A percentile compares a stretch with the other conserved stretches of the same genome.
Conservation (phyloP, 23 tunicate species). For the Phallusia fumigata region DNA sequence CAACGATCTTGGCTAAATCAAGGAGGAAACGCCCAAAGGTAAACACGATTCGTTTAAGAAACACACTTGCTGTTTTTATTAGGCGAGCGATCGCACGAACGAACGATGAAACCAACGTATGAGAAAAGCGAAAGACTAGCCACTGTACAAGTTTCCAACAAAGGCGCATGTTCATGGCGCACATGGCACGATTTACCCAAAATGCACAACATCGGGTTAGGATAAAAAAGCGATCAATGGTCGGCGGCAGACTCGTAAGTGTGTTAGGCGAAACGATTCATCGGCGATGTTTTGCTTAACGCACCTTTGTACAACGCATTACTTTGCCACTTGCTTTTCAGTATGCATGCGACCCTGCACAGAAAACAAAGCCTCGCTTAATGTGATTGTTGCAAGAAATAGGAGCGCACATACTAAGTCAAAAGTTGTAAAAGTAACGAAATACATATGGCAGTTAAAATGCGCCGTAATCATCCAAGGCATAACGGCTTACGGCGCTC, state of each 20-base stretch:
- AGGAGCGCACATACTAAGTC: neutral
- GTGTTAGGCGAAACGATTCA: constrained; percentile 11
- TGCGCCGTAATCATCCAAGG: constrained; percentile 15
- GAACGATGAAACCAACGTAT: neutral
- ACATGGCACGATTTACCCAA: constrained; percentile 4
- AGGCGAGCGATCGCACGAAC: constrained; percentile 8
- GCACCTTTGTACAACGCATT: constrained; percentile 12
- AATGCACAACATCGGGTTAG: constrained; percentile 5
- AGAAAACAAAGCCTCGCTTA: constrained; percentile 4
- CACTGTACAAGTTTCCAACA: constrained; percentile 4
- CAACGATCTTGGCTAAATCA: too few species aligned
- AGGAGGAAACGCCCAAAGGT: too few species aligned
- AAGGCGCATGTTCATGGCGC: neutral
- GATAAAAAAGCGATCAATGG: constrained; percentile 4
- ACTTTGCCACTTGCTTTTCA: constrained; percentile 14
- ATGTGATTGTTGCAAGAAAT: neutral
- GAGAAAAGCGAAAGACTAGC: constrained; percentile 3
- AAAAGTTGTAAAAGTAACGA: neutral
- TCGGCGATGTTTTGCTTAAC: neutral
- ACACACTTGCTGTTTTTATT: constrained; percentile 5
- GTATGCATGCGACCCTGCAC: constrained; percentile 17
- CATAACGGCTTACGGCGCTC: neutral
- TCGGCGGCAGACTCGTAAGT: constrained; percentile 5
- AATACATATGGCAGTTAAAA: constrained; percentile 1
- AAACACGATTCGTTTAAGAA: neutral